A percentile compares a stretch with the other conserved stretches of the same genome.
These are phyloP conservation scores for Hemaris fuciformis DNA, from an alignment of 2,888 invertebrate species.

Conservation along the genomic window DNA sequence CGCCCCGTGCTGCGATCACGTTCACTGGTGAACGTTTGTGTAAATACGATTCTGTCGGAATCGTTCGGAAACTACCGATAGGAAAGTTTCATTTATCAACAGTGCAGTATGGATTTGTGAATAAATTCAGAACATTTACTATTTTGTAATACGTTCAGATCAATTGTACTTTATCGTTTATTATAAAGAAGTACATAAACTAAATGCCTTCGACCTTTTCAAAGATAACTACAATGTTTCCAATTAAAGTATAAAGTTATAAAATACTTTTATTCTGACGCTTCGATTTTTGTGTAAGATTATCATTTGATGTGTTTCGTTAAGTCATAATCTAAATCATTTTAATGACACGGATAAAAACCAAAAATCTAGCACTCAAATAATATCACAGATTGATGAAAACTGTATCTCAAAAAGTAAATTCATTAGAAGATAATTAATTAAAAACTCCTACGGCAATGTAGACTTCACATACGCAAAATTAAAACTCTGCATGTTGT, in stretches of 20 bases:
- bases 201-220: too few species aligned
- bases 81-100: not conserved
- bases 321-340: too few species aligned
- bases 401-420: not conserved
- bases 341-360: too few species aligned
- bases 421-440: not conserved
- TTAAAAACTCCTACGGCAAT: not conserved
- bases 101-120: not conserved
- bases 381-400: too few species aligned
- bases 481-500: not conserved
- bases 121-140: not conserved
- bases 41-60: not conserved
- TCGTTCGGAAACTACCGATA: not conserved
- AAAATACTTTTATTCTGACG: too few species aligned
- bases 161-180: not conserved
- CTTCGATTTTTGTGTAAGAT: too few species aligned
- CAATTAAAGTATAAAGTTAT: too few species aligned
- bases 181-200: not conserved
- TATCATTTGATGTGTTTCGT: too few species aligned
- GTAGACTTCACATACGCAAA: too few species aligned
- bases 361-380: too few species aligned
- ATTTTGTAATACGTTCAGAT: not conserved
- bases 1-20: not conserved
- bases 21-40: not conserved
- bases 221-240: too few species aligned